These are phyloP conservation scores for Drosophila tristis DNA, from an alignment of 1,140 invertebrate genomes.

Conservation along the genomic window DNA sequence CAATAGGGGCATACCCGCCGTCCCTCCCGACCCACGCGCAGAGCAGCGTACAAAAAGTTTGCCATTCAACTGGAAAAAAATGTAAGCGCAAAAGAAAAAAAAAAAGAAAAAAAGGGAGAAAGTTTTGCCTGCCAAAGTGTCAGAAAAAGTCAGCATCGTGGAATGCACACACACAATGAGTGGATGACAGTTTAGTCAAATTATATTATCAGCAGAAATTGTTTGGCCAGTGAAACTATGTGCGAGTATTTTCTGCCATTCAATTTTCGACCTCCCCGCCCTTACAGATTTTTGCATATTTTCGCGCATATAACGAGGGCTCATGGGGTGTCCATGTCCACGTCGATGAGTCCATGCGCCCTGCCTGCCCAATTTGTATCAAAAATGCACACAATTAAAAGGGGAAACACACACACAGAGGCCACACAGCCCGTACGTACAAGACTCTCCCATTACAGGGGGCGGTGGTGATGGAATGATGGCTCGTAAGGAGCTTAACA, in stretches of 20 bases:
- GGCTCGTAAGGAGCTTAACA: conserved; percentile 65
- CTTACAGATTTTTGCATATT: conserved; percentile 19
- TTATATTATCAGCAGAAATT: conserved; percentile 54
- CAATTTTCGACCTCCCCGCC: too few species aligned
- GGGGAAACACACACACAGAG: conserved; percentile 24
- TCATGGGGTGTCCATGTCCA: conserved; percentile 7
- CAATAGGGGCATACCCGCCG: conserved; percentile 18
- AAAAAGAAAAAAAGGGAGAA: conserved; percentile 11
- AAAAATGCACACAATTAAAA: conserved; percentile 56
- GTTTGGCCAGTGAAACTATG: conserved; percentile 23
- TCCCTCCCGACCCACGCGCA: neutral
- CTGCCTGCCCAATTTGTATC: conserved; percentile 46
- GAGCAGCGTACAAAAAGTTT: conserved; percentile 32
- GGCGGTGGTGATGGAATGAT: too few species aligned
- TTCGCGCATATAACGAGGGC: conserved; percentile 1
- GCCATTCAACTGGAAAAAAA: conserved; percentile 33
- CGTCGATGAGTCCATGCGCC: conserved; percentile 35
- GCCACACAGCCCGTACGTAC: conserved; percentile 1
- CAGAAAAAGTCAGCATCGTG: conserved; percentile 53
- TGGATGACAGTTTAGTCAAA: conserved; percentile 54
- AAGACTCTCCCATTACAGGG: conserved; percentile 64
- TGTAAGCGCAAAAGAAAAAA: conserved; percentile 4
- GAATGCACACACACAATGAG: conserved; percentile 49
- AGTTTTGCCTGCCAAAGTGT: conserved; percentile 47
- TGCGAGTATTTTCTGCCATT: conserved; percentile 1